phyloP scores from a whole-genome alignment of 2,797 vertebrate species.

The Coluber constrictor region DNA sequence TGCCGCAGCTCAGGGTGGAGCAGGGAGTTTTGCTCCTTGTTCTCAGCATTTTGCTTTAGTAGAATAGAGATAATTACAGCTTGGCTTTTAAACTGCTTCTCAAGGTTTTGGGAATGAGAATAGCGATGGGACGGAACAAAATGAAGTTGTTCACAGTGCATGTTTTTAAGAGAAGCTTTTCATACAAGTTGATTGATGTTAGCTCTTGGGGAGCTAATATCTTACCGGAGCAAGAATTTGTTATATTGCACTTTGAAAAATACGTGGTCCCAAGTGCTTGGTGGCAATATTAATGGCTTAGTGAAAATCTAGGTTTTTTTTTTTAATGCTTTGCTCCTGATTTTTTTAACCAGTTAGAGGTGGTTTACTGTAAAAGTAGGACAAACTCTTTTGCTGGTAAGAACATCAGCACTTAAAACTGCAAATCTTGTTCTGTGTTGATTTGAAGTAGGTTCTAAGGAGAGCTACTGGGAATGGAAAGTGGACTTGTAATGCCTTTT shows the following conservation, averaged over 20 bases:
- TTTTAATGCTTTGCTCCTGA: not conserved
- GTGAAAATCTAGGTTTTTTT: not conserved
- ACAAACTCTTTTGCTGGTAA: not conserved
- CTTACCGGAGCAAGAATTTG: not conserved
- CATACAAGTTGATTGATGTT: not conserved
- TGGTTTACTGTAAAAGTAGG: not conserved
- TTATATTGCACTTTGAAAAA: not conserved
- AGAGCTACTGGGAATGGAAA: not conserved
- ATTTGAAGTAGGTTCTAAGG: not conserved
- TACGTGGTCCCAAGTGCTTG: not conserved
- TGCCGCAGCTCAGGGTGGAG: not conserved
- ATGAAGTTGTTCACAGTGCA: not conserved
- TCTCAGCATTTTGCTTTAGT: not conserved
- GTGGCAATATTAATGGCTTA: not conserved
- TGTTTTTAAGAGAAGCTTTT: not conserved
- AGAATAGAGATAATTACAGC: not conserved
- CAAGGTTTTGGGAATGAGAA: not conserved
- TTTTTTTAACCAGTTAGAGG: not conserved
- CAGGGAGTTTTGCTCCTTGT: not conserved
- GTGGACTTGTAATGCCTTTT: not conserved
- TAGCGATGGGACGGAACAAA: not conserved
- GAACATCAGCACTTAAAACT: not conserved
- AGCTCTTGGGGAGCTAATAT: not conserved
- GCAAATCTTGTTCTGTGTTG: not conserved
- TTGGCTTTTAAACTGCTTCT: not conserved